A percentile compares a stretch with the other conserved stretches of the same genome.
These are phyloP conservation scores for Ectemnius continuus DNA, from an alignment of 2,888 invertebrate genomes.

Conservation along the genomic window DNA sequence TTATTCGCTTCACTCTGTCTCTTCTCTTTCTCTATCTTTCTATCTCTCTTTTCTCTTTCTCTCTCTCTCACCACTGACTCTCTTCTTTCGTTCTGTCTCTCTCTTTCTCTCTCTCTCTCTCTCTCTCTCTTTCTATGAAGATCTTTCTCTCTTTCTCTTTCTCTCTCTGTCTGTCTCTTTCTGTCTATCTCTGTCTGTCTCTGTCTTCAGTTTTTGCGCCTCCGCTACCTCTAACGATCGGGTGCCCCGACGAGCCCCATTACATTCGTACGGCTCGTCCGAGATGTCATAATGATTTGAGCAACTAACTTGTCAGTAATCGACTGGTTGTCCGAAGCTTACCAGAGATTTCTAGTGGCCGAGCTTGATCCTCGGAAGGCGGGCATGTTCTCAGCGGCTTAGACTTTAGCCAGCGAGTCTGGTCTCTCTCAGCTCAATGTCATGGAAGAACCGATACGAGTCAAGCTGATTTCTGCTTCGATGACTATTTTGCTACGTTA, in stretches of 20 bases:
- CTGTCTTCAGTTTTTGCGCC: conserved; percentile 1
- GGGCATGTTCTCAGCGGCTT: too few relatives aligned
- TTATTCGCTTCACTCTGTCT: conserved; percentile 8
- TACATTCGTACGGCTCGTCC: too few relatives aligned
- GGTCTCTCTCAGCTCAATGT: too few relatives aligned
- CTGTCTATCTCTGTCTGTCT: conserved; percentile 8
- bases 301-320: too few relatives aligned
- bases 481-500: conserved; percentile 26
- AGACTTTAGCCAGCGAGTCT: too few relatives aligned
- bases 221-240: conserved; percentile 6
- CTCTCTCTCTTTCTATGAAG: not conserved
- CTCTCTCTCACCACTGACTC: not conserved
- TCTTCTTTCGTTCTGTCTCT: conserved; percentile 6
- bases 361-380: too few relatives aligned
- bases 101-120: not conserved
- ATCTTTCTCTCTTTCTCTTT: conserved; percentile 4
- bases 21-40: conserved; percentile 6
- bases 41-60: conserved; percentile 6
- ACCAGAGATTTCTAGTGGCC: too few relatives aligned
- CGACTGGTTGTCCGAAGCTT: too few relatives aligned
- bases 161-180: conserved; percentile 2
- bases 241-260: too few relatives aligned
- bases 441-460: too few relatives aligned
- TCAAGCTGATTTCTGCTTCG: too few relatives aligned
- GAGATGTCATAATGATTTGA: too few relatives aligned